Percentiles rank a stretch among this genome's conserved stretches.
Evolutionary conservation across 2,113 vertebrate species (phyloP).

Genomic region (Balaeniceps rex): DNA sequence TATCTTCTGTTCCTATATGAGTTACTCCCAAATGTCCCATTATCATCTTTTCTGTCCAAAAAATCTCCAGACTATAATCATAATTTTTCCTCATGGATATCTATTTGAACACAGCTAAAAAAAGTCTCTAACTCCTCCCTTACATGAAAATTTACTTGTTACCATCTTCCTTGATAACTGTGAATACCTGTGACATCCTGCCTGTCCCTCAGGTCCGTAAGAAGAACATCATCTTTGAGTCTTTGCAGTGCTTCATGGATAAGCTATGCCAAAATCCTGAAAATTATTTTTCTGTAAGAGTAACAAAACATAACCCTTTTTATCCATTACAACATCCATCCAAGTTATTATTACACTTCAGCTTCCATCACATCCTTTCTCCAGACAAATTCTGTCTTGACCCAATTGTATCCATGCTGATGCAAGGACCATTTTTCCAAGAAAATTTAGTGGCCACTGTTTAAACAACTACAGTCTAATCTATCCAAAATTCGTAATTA

Average conservation of each 20-base stretch:
- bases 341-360: background rate
- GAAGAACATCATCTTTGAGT: background rate
- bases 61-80: background rate
- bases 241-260: background rate
- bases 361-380: background rate
- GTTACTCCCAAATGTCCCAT: background rate
- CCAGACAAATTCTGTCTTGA: background rate
- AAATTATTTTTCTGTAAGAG: background rate
- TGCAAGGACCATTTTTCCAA: background rate
- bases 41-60: background rate
- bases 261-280: background rate
- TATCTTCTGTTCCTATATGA: background rate
- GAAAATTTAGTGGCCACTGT: background rate
- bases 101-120: background rate
- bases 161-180: background rate
- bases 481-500: background rate
- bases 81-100: background rate
- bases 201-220: background rate
- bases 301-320: background rate
- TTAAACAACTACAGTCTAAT: background rate
- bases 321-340: background rate
- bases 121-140: background rate
- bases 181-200: background rate
- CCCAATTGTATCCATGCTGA: background rate
- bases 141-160: background rate